phyloP scores from a whole-genome alignment of 2,113 vertebrate species.

The Nothocercus julius region DNA sequence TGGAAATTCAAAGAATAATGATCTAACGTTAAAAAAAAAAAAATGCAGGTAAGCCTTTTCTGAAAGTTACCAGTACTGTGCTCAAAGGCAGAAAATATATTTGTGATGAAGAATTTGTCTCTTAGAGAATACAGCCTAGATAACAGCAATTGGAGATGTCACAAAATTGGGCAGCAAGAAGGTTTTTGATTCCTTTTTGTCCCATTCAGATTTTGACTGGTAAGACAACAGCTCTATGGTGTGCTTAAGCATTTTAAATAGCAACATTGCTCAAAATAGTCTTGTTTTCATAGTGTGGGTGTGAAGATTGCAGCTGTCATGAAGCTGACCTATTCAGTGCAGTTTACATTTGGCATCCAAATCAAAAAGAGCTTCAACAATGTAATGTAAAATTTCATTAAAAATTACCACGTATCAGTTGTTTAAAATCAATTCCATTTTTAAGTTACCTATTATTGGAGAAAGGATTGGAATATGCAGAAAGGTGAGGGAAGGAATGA shows the following conservation, averaged over 20 bases:
- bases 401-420: background rate
- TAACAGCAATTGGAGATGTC: conserved; percentile 19
- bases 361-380: background rate
- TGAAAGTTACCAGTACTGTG: background rate
- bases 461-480: background rate
- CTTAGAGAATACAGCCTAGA: background rate
- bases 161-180: background rate
- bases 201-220: background rate
- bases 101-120: background rate
- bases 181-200: background rate
- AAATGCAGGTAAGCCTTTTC: background rate
- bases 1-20: background rate
- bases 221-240: background rate
- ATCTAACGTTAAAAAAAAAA: background rate
- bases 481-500: background rate
- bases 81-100: background rate
- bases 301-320: background rate
- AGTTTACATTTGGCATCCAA: background rate
- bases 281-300: background rate
- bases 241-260: background rate
- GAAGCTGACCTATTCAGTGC: background rate
- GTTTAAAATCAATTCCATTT: background rate
- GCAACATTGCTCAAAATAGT: background rate
- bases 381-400: background rate
- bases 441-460: background rate